Percentiles rank a stretch among this genome's conserved stretches.
These are phyloP conservation scores for Neria commutata DNA, from an alignment of 2,888 invertebrate genomes.

Conservation along the genomic window DNA sequence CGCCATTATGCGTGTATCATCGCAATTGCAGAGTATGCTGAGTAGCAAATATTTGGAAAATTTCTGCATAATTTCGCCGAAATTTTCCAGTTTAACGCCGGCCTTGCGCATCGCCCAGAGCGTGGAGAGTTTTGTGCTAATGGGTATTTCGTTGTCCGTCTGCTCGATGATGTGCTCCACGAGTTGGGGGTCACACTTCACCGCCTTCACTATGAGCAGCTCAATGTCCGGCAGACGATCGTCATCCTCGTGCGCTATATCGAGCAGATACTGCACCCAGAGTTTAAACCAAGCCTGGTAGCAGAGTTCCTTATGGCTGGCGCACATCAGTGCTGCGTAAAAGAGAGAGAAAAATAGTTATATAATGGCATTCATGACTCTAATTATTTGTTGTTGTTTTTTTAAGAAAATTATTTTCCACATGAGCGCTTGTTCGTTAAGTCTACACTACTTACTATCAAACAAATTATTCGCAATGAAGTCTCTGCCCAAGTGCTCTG, in stretches of 20 bases:
- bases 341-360: background rate
- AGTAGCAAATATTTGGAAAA: conserved; percentile 62
- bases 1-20: conserved; percentile 72
- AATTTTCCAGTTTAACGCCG: conserved; percentile 49
- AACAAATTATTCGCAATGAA: conserved; percentile 65
- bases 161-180: conserved; percentile 42
- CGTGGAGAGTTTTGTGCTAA: conserved; percentile 56
- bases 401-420: background rate
- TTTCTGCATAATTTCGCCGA: conserved; percentile 62
- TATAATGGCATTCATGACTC: background rate
- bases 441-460: conserved; percentile 53
- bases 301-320: conserved; percentile 58
- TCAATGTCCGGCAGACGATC: conserved; percentile 45
- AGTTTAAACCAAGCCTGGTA: conserved; percentile 61
- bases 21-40: conserved; percentile 63
- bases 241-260: conserved; percentile 37
- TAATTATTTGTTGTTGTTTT: conserved; percentile 4
- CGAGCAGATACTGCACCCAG: conserved; percentile 62
- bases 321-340: conserved; percentile 62
- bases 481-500: conserved; percentile 47
- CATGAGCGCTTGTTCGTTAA: background rate
- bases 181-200: conserved; percentile 47
- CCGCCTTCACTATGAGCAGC: conserved; percentile 50
- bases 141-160: conserved; percentile 30
- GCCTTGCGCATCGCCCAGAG: conserved; percentile 62